Evolutionary conservation across 2,888 invertebrate genomes (phyloP), one percentile per base, ranked within the genome.

Genomic region (Aphidoletes aphidimyza): DNA sequence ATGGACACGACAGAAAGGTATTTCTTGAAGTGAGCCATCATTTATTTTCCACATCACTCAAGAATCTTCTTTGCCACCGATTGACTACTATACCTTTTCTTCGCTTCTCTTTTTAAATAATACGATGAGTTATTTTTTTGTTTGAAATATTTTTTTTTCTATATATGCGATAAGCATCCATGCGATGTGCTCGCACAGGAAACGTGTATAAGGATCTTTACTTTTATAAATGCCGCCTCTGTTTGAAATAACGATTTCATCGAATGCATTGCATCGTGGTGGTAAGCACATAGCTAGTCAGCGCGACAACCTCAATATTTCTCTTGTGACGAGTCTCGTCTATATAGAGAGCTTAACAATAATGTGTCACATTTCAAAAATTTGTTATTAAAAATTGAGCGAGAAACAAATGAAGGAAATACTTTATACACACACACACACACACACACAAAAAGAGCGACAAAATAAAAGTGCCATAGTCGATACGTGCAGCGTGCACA

Each of bases 301-400:
- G 14, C n/a, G n/a, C n/a, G n/a, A n/a, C n/a, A 69, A 17, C 34
- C 69, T 69, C 69, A 14, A 17, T 14, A n/a, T n/a, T n/a, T n/a
- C n/a, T n/a, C n/a, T n/a, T n/a, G n/a, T n/a, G n/a, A n/a, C n/a
- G n/a, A n/a, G n/a, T n/a, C n/a, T n/a, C n/a, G n/a, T n/a, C n/a
- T n/a, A n/a, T n/a, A n/a, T n/a, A n/a, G n/a, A n/a, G n/a, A 69
- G 34, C 69, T n/a, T n/a, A 69, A 26, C 17, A 69, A 69, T 69
- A 69, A 69, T 69, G 69, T 30, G 30, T 69, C 69, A 69, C 69
- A 69, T 69, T 69, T 69, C 14, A 54, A 54, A 69, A 69, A 69
- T 30, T 30, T 69, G 34, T 69, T 69, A 69, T 69, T 69, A 69
- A 69, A 69, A 69, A 69, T 69, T 26, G 26, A 69, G 30, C 30